Base-by-base conservation (phyloP, 2,888 invertebrate species). In the Campoplex capitator region DNA sequence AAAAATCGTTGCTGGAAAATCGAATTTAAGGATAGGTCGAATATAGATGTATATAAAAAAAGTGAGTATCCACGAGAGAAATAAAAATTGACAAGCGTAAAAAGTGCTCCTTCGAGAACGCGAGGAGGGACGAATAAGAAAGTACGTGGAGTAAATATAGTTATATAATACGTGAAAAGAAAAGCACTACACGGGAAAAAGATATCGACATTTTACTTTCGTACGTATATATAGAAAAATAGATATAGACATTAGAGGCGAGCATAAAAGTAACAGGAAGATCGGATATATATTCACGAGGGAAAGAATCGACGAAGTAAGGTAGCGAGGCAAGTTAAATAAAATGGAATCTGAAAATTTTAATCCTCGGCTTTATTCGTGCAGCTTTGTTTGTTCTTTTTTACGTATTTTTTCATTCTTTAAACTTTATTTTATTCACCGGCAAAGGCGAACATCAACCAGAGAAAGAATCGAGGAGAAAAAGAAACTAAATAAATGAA, bases 71-170 rank as follows among this genome's bases (percentile, higher is more conserved):
- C 83, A 42, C 48, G 18, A 48, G 70, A 71, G 71, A 65, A 76
- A 78, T 73, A 74, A 84, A 84, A 78, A 78, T 84, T 79, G 84
- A 74, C 73, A 68, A 54, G 56, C 45, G 48, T 54, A 79, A 84
- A 78, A 73, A 67, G 78, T 51, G 42, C 65, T 67, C 67, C 74
- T 67, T 54, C 45, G 79, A 54, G 67, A 67, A 38, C 67, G 71
- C 71, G 32, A 32, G 73, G n/a, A 67, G 54, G 67, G 67, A 54
- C 54, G 65, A 48, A 32, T 67, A 38, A 81, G 54, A 32, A 74
- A 38, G 58, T 58, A 48, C 62, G 11, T 42, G 18, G 1, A 67
- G n/a, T 48, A 32, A 45, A 42, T 73, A 71, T 32, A 51, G 73
- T 65, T 51, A 67, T 38, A 38, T 77, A 77, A 38, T 77, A 77